phyloP scores from a whole-genome alignment of 1,140 invertebrate genomes.

The Drosophila melanica region DNA sequence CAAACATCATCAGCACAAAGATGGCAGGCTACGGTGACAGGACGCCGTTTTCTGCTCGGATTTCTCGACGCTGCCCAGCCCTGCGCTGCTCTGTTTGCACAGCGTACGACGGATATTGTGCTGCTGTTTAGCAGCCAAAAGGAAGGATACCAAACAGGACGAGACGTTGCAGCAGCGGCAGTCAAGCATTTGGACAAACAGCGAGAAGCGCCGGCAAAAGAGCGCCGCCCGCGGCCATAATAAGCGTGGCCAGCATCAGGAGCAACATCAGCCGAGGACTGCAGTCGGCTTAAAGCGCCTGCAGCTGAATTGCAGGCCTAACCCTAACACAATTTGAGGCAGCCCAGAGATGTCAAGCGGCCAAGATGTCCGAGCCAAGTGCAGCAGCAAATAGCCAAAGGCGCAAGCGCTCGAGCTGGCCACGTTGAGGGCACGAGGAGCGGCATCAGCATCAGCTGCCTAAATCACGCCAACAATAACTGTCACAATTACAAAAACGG shows the following conservation, averaged over 20 bases:
- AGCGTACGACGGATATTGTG: slow-evolving; percentile 78
- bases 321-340: slow-evolving; percentile 81
- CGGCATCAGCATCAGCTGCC: slow-evolving; percentile 45
- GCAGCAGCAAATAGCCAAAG: slow-evolving; percentile 72
- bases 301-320: slow-evolving; percentile 63
- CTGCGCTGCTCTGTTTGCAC: slow-evolving; percentile 63
- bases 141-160: slow-evolving; percentile 38
- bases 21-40: slow-evolving; percentile 55
- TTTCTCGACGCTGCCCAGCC: slow-evolving; percentile 11
- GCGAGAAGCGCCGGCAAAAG: slow-evolving; percentile 64
- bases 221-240: slow-evolving; percentile 68
- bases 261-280: neutral
- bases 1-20: slow-evolving; percentile 82
- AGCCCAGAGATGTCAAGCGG: slow-evolving; percentile 65
- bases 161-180: slow-evolving; percentile 39
- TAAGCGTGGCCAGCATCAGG: slow-evolving; percentile 69
- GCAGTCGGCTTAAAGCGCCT: slow-evolving; percentile 32
- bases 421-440: neutral
- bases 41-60: slow-evolving; percentile 17
- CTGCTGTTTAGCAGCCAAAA: slow-evolving; percentile 75
- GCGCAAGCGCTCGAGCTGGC: neutral
- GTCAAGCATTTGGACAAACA: slow-evolving; percentile 79
- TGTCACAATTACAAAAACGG: slow-evolving; percentile 47
- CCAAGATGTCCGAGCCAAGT: slow-evolving; percentile 63
- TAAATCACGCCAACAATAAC: slow-evolving; percentile 57